Evolutionary conservation across 2,113 vertebrate species (phyloP), one percentile per base, ranked within the genome.

Genomic region (Halichoerus grypus): DNA sequence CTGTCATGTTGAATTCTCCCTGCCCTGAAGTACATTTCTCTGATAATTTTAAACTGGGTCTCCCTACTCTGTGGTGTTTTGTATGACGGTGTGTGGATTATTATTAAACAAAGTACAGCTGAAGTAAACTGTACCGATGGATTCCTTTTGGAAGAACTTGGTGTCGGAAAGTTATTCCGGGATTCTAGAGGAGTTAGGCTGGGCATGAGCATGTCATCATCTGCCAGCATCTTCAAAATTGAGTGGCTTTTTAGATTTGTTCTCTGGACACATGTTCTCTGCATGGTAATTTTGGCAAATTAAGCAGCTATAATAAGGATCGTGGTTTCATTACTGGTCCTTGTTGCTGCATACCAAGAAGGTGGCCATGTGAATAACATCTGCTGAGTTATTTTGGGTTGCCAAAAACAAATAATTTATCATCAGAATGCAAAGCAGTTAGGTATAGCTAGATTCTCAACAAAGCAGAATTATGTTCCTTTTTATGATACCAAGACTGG

Each of bases 321-420:
- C 26, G 53, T 71, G 84, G 82, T 65, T 92, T 98, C 92, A 63
- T 74, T 83, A 49, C 57, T 80, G 59, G 42, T 63, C 46, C 57
- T 91, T 97, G 87, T 95, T 98, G 36, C 39, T 97, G 77, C 87
- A 88, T 97, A 96, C 74, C 49, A 96, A 96, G 88, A 95, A 96
- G 93, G 76, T 85, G 89, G 93, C 84, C 83, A 90, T 2, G 81
- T 74, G 96, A 98, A 87, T 84, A 98, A 96, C 97, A 98, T 97
- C 96, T 98, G 98, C 98, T 92, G 89, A 97, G 93, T 85, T 98
- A 91, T 97, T 98, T 97, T 92, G 82, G 96, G 95, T 55, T 96
- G 65, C 93, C 97, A 97, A 94, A 98, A 97, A 49, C 96, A 98
- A 98, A 97, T 95, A 57, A 96, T 42, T 87, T 96, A 95, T 82